A percentile compares a stretch with the other conserved stretches of the same genome.
Conservation (phyloP, 2,888 invertebrate genomes). For the Melikaiella ostensackeni region DNA sequence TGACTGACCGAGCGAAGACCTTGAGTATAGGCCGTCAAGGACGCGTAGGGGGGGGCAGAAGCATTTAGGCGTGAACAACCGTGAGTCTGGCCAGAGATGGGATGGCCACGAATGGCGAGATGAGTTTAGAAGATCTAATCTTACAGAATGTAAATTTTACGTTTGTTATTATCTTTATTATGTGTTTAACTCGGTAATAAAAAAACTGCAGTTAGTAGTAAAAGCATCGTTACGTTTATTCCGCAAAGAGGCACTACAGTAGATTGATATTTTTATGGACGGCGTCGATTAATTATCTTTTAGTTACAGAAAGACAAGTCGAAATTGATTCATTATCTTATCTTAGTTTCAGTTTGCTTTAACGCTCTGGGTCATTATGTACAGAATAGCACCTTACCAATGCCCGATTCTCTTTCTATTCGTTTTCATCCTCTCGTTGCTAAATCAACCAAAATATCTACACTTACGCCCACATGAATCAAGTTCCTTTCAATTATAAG, state of each 20-base stretch:
- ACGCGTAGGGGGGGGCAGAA: no score
- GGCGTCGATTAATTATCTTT: conserved; percentile 17
- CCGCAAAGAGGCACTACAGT: conserved; percentile 46
- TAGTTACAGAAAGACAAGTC: conserved; percentile 12
- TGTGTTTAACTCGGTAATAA: not conserved
- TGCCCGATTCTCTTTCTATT: conserved; percentile 26
- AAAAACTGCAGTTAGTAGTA: conserved; percentile 12
- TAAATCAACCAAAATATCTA: conserved; percentile 29
- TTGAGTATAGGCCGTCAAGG: no score
- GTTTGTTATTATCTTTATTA: no score
- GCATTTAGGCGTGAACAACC: no score
- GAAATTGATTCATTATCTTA: conserved; percentile 40
- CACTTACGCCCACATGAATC: conserved; percentile 12
- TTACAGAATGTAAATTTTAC: no score
- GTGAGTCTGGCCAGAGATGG: no score
- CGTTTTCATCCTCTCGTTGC: conserved; percentile 6
- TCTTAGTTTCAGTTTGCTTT: conserved; percentile 44
- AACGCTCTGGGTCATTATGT: conserved; percentile 54
- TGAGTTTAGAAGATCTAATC: no score
- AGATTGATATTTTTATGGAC: conserved; percentile 42
- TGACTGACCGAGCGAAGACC: no score
- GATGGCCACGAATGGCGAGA: no score
- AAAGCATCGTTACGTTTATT: conserved; percentile 56
- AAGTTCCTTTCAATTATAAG: conserved; percentile 27
- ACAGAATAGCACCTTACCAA: conserved; percentile 57